Percentiles rank a stretch among this genome's conserved stretches.
Conservation (phyloP, 1,140 invertebrate species). For the Leptinotarsa lineolata region DNA sequence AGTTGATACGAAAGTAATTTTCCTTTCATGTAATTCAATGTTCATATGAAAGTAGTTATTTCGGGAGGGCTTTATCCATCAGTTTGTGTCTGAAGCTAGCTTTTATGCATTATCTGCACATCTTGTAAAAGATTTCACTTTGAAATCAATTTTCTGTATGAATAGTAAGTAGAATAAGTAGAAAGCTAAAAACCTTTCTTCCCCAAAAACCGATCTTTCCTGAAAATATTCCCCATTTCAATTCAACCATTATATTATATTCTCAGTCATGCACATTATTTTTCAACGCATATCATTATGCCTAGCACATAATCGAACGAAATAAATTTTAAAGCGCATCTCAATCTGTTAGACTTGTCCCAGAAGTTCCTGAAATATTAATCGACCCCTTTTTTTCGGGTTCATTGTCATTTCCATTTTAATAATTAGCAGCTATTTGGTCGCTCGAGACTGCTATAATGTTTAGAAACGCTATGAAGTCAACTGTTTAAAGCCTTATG, state of each 20-base stretch:
- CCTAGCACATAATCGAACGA: background rate
- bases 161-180: background rate
- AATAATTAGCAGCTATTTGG: slow-evolving; percentile 24
- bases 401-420: slow-evolving; percentile 19
- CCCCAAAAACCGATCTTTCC: no score
- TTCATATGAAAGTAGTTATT: no score
- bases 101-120: no score
- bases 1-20: no score
- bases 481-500: slow-evolving; percentile 23
- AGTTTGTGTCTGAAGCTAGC: no score
- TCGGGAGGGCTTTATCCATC: no score
- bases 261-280: background rate
- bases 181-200: background rate
- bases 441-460: slow-evolving; percentile 19
- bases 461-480: slow-evolving; percentile 15
- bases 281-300: background rate
- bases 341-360: slow-evolving; percentile 17
- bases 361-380: slow-evolving; percentile 20
- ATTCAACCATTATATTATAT: background rate
- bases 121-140: no score
- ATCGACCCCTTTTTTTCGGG: slow-evolving; percentile 21
- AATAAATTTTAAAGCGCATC: background rate
- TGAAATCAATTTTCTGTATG: no score
- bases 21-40: no score
- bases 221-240: no score